Evolutionary conservation across 2,113 vertebrate species (phyloP).

Genomic region (Platysteira castanea): DNA sequence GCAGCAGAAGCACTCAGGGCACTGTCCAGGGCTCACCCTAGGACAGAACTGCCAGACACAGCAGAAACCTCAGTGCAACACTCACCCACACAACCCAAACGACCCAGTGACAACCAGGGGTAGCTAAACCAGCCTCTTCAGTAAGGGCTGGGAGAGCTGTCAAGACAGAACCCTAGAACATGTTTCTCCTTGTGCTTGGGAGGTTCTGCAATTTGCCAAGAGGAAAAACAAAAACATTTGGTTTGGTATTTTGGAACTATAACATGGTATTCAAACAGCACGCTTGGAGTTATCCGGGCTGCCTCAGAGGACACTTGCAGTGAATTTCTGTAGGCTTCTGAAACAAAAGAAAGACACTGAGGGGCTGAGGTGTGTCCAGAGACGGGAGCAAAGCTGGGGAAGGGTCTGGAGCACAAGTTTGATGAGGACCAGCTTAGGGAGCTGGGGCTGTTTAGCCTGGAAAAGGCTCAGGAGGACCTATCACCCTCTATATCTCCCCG

Average conservation of each 20-base stretch:
- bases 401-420: neutral
- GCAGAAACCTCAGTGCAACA: neutral
- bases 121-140: neutral
- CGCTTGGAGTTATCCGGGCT: neutral
- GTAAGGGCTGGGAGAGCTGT: neutral
- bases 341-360: neutral
- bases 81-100: neutral
- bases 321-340: neutral
- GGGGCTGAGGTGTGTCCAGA: neutral
- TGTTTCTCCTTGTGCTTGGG: neutral
- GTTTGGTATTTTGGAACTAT: neutral
- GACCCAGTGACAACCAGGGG: neutral
- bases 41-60: neutral
- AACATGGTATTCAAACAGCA: fast-evolving
- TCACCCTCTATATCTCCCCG: neutral
- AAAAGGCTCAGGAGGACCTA: too few relatives aligned
- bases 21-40: neutral
- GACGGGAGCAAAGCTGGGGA: neutral
- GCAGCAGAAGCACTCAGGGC: neutral
- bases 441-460: neutral
- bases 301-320: neutral
- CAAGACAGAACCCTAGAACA: neutral
- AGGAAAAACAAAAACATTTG: neutral
- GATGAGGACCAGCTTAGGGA: neutral
- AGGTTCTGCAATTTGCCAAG: neutral